Evolutionary conservation across 2,797 vertebrate species (phyloP), one percentile per base, ranked within the genome.

Genomic region (Mormyrops attenuatus): DNA sequence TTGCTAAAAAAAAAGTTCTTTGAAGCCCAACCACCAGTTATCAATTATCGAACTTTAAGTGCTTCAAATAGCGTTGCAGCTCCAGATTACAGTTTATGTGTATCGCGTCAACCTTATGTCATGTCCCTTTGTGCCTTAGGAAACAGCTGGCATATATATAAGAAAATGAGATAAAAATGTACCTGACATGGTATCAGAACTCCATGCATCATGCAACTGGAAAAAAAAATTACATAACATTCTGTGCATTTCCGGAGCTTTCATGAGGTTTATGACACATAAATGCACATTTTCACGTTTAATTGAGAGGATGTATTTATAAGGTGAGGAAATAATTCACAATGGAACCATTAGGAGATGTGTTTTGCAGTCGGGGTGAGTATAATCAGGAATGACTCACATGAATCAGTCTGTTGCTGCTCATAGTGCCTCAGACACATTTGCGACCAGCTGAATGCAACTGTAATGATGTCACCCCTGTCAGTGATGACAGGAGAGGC

Each of bases 401-500:
- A 57, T 26, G 60, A 88, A 44, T 66, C 15, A 91, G 93, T 92
- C 92, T 90, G 92, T 82, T 92, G 60, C 92, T 90, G 91, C 92
- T 91, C 47, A 90, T 90, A 89, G 91, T 91, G 92, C 91, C 93
- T 92, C 93, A 93, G 92, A 92, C 92, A 91, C 93, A 92, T 93
- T 93, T 87, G 88, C 89, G 88, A 88, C 90, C 90, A 87, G 90
- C 91, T 91, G 88, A 91, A 94, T 92, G 93, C 95, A 94, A 94
- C 93, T 95, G 94, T 90, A 90, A 95, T 85, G 85, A 88, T 53
- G 55, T 90, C 90, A 90, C 90, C 88, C 87, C 89, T 94, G 93
- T 95, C 94, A 94, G 92, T 93, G 92, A 93, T 94, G 90, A 91
- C 91, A 90, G 90, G 91, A 93, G 90, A 90, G 73, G 90, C 89